Base-by-base conservation (phyloP, 2,888 invertebrate genomes). In the Nymphalis polychloros region DNA sequence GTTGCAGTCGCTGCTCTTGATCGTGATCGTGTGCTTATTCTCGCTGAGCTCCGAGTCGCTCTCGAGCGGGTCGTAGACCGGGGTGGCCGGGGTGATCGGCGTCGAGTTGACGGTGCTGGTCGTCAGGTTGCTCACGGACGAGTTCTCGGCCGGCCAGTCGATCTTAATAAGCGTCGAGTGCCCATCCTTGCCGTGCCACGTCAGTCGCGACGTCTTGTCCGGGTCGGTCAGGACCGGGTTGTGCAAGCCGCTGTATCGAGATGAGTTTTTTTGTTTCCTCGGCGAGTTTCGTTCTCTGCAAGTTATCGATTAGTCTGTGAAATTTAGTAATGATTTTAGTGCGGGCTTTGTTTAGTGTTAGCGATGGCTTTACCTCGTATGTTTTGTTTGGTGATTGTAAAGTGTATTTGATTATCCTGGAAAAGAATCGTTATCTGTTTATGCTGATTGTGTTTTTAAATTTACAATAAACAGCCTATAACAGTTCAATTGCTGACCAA, bases 201-300 rank as follows among this genome's bases (percentile, higher is more conserved):
- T 89, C 2, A 92, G 82, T 2, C 92, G 72, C 0, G 81, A 72
- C 1, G 71, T 23, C 80, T 70, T 78, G 8, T 78, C 77, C 1
- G 80, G 79, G 2, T 81, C 81, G 19, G 76, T 76, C 70, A 80
- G 79, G 5, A 81, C 73, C 0, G 87, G 81, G 8, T 85, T 83
- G 67, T 91, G 88, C 68, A 90, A 75, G 16, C 84, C 87, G 77
- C 88, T 91, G 82, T 90, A 90, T 5, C 93, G 82, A 0, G 82
- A 74, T 0, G 85, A 67, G 41, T 78, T 77, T 80, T 87, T 91
- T 2, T 81, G 75, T 77, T 92, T 93, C 49, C 92, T 81, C 16
- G 93, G 93, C 4, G 93, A 93, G 70, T 82, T 85, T 5, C 93
- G 75, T 63, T 93, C 93, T 84, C 93, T 93, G 90, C 79, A 78